Conservation (phyloP, 2,797 vertebrate species). For the Pagetopsis macropterus region DNA sequence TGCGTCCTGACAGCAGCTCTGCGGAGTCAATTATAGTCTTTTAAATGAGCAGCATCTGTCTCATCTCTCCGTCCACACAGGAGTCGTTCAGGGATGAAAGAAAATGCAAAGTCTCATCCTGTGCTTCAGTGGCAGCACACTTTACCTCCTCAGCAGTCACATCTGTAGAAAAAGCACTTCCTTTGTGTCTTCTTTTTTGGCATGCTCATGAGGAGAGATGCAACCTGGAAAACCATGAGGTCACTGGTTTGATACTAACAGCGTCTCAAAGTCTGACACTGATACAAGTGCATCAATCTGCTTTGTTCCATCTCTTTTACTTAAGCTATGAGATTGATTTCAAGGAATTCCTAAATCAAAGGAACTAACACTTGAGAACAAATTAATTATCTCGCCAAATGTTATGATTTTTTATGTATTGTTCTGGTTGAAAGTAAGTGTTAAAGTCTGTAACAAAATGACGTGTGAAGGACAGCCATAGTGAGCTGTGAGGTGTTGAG, state of each 20-base stretch:
- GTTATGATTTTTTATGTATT: neutral
- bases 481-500: constrained; percentile 1
- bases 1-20: constrained; percentile 49
- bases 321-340: neutral
- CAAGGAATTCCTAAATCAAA: neutral
- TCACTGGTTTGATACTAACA: constrained; percentile 37
- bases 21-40: constrained; percentile 62
- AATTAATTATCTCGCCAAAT: neutral
- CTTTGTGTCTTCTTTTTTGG: constrained; percentile 32
- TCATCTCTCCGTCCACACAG: constrained; percentile 47
- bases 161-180: constrained; percentile 2
- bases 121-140: constrained; percentile 23
- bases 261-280: neutral
- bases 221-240: constrained; percentile 26
- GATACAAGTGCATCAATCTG: neutral
- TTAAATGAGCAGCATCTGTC: constrained; percentile 64
- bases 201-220: constrained; percentile 30
- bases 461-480: constrained; percentile 12
- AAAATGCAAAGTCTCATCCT: constrained; percentile 52
- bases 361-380: neutral
- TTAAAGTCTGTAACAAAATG: constrained; percentile 11
- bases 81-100: constrained; percentile 57
- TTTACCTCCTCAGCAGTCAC: constrained; percentile 38
- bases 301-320: neutral
- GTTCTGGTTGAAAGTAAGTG: neutral